phyloP scores from a whole-genome alignment of 2,888 invertebrate genomes.

The Diarsia rubi region DNA sequence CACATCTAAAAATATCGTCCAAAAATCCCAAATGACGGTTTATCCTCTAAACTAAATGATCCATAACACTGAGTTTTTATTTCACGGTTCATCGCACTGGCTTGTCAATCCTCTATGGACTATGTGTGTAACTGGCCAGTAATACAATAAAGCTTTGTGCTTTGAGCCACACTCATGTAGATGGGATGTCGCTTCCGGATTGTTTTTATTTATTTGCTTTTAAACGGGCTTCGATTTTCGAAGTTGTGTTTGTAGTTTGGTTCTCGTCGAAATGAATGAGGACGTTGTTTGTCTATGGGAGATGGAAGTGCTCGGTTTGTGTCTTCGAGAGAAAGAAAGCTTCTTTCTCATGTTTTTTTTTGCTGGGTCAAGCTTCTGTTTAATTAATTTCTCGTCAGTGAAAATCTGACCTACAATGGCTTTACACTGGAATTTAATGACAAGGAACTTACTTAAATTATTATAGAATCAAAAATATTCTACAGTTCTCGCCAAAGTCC shows the following conservation, averaged over 20 bases:
- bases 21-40: constrained; percentile 34
- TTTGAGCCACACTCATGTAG: constrained; percentile 60
- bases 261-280: constrained; percentile 26
- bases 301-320: not conserved
- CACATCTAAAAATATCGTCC: constrained; percentile 4
- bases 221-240: constrained; percentile 14
- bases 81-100: constrained; percentile 61
- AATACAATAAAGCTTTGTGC: constrained; percentile 61
- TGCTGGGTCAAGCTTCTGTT: not conserved
- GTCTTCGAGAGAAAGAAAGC: not conserved
- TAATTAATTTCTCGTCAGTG: not conserved
- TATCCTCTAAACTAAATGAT: constrained; percentile 51
- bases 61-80: constrained; percentile 56
- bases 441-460: not conserved
- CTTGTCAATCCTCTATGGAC: constrained; percentile 27
- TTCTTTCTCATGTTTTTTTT: not conserved
- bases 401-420: too few relatives aligned
- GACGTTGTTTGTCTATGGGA: constrained; percentile 23
- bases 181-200: constrained; percentile 54
- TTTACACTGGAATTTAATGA: not conserved
- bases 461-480: not conserved
- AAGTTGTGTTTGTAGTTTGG: constrained; percentile 5
- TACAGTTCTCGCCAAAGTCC: not conserved
- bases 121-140: constrained; percentile 40
- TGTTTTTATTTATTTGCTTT: constrained; percentile 28